Evolutionary conservation across 2,113 vertebrate species (phyloP).

Genomic region (Cyphomyrus discorhynchus): DNA sequence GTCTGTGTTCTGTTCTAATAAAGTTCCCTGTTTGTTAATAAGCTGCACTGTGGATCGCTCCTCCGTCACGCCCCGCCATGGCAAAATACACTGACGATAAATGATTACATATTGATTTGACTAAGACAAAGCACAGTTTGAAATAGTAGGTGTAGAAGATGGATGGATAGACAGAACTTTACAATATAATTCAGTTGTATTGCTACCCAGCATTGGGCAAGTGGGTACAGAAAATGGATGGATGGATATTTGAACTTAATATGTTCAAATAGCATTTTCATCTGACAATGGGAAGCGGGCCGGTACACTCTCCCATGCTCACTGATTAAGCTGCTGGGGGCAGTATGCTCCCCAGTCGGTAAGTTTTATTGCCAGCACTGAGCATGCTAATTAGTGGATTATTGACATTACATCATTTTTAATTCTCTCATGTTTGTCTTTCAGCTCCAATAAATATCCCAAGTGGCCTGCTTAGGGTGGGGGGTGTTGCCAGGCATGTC

Average conservation of each 20-base stretch:
- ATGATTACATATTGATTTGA: not conserved
- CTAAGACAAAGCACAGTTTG: not conserved
- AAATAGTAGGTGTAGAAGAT: not conserved
- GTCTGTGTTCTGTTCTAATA: not conserved
- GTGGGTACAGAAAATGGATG: not conserved
- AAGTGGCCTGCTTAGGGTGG: too few species aligned
- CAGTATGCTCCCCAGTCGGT: not conserved
- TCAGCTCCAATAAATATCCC: too few species aligned
- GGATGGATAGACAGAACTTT: not conserved
- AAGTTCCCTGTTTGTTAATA: not conserved
- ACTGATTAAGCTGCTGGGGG: not conserved
- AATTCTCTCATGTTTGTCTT: not conserved
- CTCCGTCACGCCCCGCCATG: too few species aligned
- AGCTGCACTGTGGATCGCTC: too few species aligned
- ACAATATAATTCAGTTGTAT: not conserved
- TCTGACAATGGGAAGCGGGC: not conserved
- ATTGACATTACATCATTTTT: not conserved
- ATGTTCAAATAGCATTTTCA: not conserved
- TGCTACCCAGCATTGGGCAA: not conserved
- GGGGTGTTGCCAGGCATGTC: too few species aligned
- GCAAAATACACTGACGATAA: not conserved
- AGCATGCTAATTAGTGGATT: not conserved
- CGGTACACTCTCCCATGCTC: not conserved
- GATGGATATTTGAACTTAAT: not conserved
- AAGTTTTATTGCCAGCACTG: not conserved